Conservation (phyloP, 2,888 invertebrate species). For the Leptopilina syphax region DNA sequence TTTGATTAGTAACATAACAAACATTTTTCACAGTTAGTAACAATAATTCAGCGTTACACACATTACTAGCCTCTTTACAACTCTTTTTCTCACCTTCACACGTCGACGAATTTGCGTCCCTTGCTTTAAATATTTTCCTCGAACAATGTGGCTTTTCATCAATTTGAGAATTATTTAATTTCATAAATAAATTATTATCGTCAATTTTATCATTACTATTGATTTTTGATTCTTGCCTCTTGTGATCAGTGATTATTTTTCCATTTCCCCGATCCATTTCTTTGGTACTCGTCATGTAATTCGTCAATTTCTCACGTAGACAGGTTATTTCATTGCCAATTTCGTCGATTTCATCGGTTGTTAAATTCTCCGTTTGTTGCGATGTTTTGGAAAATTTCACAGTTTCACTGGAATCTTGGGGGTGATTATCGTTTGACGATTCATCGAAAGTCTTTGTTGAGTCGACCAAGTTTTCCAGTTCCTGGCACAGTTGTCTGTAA, state of each 20-base stretch:
- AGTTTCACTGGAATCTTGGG: conserved; percentile 44
- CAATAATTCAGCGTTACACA: conserved; percentile 53
- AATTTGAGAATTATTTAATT: neutral
- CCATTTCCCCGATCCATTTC: neutral
- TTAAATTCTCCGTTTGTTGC: neutral
- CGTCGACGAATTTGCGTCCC: neutral
- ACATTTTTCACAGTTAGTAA: conserved; percentile 60
- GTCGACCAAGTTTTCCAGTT: conserved; percentile 68
- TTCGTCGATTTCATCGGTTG: conserved; percentile 9
- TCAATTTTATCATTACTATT: neutral
- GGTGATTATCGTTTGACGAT: neutral
- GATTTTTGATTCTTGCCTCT: neutral
- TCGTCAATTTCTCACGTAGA: conserved; percentile 5
- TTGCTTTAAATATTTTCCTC: neutral
- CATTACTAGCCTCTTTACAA: conserved; percentile 45
- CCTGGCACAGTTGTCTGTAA: conserved; percentile 69
- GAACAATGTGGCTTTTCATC: conserved; percentile 2
- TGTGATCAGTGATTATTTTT: neutral
- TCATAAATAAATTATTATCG: conserved; percentile 16
- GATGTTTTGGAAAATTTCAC: conserved; percentile 25
- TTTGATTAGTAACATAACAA: conserved; percentile 69
- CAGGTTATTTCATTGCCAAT: conserved; percentile 5
- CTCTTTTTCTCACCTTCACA: conserved; percentile 29
- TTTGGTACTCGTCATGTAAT: conserved; percentile 22
- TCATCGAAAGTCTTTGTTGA: conserved; percentile 44